Percentiles rank a stretch among this genome's conserved stretches.
Conservation (phyloP, 2,797 vertebrate genomes). For the Gymnoscopelus braueri region DNA sequence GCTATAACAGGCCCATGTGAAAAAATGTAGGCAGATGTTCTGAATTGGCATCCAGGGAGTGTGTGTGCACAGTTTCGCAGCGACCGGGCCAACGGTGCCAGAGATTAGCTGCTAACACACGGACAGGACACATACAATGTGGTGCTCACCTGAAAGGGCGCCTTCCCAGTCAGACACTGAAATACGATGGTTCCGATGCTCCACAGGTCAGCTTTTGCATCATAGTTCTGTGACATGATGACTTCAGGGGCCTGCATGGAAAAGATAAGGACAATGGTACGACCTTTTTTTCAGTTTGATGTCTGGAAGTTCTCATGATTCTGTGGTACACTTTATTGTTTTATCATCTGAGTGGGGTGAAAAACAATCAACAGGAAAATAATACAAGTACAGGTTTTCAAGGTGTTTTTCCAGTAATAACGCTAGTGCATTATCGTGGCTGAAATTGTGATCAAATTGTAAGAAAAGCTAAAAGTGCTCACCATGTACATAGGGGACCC, state of each 20-base stretch:
- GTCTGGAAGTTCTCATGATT: too few species aligned
- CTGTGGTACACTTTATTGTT: too few species aligned
- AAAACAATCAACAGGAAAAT: too few species aligned
- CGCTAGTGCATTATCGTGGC: background rate
- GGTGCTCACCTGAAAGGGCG: conserved; percentile 92
- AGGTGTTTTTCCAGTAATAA: background rate
- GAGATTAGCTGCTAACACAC: too few species aligned
- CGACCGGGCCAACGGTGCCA: too few species aligned
- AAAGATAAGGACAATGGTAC: background rate
- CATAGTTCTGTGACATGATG: conserved; percentile 98
- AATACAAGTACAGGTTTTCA: too few species aligned
- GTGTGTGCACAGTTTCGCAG: too few species aligned
- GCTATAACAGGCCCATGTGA: too few species aligned
- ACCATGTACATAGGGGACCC: conserved; percentile 99
- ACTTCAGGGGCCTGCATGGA: conserved; percentile 92
- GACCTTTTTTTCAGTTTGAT: conserved; percentile 2
- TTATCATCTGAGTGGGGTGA: too few species aligned
- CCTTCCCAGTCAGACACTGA: conserved; percentile 97
- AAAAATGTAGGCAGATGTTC: too few species aligned
- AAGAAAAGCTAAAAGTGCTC: conserved; percentile 39
- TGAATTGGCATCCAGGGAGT: too few species aligned
- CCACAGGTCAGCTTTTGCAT: conserved; percentile 98
- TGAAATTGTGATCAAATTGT: background rate
- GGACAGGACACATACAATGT: too few species aligned
- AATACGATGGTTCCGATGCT: conserved; percentile 98